These are phyloP conservation scores for Astreopora myriophthalma DNA, from an alignment of 64 coral and sea anemone species.

Conservation along the genomic window DNA sequence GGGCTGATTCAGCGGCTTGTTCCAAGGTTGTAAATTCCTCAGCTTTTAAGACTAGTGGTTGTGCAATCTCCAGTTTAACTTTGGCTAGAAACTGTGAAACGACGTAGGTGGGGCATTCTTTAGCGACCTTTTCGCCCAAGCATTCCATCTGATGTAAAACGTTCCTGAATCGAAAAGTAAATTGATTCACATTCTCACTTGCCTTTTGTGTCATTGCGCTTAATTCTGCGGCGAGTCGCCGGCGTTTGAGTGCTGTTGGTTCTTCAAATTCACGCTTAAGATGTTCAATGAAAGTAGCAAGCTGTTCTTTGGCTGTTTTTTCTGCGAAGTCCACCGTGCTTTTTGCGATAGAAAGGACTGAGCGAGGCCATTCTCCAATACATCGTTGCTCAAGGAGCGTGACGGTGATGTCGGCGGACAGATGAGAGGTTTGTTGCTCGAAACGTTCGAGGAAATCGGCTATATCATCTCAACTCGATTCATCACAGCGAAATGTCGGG, in stretches of 20 bases:
- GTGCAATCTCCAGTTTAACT: constrained; percentile 17
- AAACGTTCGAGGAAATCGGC: constrained; percentile 4
- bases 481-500: constrained; percentile 1
- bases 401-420: not conserved
- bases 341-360: constrained; percentile 10
- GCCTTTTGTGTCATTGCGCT: constrained; percentile 13
- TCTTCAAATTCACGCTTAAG: not conserved
- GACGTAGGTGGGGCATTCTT: constrained; percentile 7
- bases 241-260: not conserved
- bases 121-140: not conserved
- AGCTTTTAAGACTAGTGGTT: not conserved
- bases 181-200: not conserved
- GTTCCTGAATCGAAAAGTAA: constrained; percentile 12
- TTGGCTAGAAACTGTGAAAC: constrained; percentile 34
- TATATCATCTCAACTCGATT: not conserved
- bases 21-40: not conserved
- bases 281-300: not conserved
- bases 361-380: constrained; percentile 30
- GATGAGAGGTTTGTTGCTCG: constrained; percentile 26
- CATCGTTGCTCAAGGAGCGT: constrained; percentile 47
- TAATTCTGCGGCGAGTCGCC: not conserved
- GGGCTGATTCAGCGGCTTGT: constrained; percentile 1
- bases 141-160: constrained; percentile 9
- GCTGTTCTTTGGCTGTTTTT: constrained; percentile 32
- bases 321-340: not conserved